Evolutionary conservation across 2,888 invertebrate species (phyloP), one percentile per base, ranked within the genome.

Genomic region (Lypha dubia): DNA sequence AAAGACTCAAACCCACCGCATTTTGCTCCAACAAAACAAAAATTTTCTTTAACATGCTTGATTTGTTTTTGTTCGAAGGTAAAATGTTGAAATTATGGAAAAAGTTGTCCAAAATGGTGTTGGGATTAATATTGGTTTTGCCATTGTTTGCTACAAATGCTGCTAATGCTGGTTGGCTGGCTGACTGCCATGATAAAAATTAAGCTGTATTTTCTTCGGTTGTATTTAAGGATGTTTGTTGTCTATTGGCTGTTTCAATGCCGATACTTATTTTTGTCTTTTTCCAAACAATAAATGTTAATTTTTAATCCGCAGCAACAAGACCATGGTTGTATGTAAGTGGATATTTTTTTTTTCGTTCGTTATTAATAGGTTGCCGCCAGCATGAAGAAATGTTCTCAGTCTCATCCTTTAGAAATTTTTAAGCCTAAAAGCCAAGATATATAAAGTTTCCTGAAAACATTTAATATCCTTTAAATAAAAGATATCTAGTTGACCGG

Each of bases 41-140:
- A 65, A 49, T 13, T n/a, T 24, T 24, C 13, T 58, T 49, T 44
- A 32, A 24, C 51, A 63, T 60, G 38, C 51, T 53, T 51, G 38
- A 41, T 38, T 46, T 67, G 13, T 68, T 53, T 15, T 22, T 17
- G 22, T 65, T 38, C 7, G 6, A 35, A 74, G 53, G 74, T 49
- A 73, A 67, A 68, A 73, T 68, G 46, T 68, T 20, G 51, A 65
- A 75, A 60, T 76, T 75, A 71, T 71, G 75, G 51, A 60, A 58
- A 79, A 46, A 67, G 58, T 71, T 79, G 58, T 79, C 63, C 63
- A 58, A 83, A 83, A 75, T 51, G 58, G 71, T 84, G 60, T 84
- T 71, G n/a, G 79, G 79, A 79, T 84, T 80, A 76, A 71, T 71
- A 46, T 51, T 44, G 75, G 35, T 80, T 76, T 51, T 60, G 38